Evolutionary conservation across 2,113 vertebrate genomes (phyloP), one percentile per base, ranked within the genome.

Genomic region (Osmerus mordax): DNA sequence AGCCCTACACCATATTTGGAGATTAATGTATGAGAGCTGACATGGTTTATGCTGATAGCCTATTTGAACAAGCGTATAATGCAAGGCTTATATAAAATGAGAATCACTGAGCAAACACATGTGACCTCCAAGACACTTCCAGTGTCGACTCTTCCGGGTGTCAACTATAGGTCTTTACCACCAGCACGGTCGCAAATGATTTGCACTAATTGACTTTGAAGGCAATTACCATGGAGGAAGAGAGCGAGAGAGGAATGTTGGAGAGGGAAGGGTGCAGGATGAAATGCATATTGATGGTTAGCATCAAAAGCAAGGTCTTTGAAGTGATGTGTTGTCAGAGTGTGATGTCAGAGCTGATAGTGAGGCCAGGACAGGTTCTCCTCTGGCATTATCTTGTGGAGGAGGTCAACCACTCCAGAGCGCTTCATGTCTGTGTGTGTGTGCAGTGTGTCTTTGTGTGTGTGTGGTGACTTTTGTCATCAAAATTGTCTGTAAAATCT

Each of bases 151-250:
- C 60, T 55, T 8, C 41, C 41, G 41, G 41, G 41, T 47, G 41
- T 47, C 41, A 47, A 47, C 41, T 9, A 47, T 12, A 72, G 51
- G 32, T 70, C 83, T 83, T 75, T 79, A 84, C 83, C 82, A 79
- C 72, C 78, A 62, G 81, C 52, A 52, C 56, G 54, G 77, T 84
- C 68, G 66, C 84, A 80, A 86, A 86, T 87, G 81, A 89, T 87
- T 89, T 89, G 81, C 62, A 63, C 81, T 88, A 89, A 91, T 87
- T 87, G 86, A 78, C 83, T 86, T 73, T 89, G 85, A 89, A 85
- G 83, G 88, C 83, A 86, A 87, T 91, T 91, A 90, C 67, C 56
- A 71, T 9, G 15, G 69, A 71, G 78, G 63, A 23, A 80, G 76
- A 78, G 79, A 65, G 51, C 64, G 60, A 41, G 65, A 21, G 73